phyloP scores from a whole-genome alignment of 2,888 invertebrate species.

The Clitarchus hookeri region DNA sequence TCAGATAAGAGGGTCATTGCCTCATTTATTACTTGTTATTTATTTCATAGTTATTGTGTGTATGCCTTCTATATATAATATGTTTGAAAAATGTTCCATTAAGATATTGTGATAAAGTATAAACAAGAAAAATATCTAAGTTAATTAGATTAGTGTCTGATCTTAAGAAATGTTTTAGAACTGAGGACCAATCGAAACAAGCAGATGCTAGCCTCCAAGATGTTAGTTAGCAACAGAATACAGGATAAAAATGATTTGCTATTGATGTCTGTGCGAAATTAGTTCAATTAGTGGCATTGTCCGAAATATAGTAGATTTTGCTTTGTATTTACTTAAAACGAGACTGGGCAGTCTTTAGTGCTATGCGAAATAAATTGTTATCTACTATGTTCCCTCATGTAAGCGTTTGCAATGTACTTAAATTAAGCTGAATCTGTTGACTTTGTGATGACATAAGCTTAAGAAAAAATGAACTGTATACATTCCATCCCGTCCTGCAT shows the following conservation, averaged over 20 bases:
- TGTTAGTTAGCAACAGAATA: background rate
- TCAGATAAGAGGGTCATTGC: no score
- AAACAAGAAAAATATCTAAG: background rate
- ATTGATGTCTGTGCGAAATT: background rate
- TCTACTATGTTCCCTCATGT: background rate
- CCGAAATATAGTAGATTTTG: background rate
- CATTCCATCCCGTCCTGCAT: background rate
- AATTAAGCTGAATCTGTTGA: background rate
- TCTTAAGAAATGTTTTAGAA: background rate
- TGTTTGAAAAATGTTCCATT: background rate
- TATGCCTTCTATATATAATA: background rate
- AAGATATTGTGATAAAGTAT: background rate
- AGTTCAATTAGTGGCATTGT: background rate
- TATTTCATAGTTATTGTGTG: background rate
- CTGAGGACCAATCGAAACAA: background rate
- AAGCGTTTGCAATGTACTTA: background rate
- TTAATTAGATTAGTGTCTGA: conserved; percentile 3
- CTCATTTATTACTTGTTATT: background rate
- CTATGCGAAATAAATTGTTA: background rate
- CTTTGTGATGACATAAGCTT: background rate
- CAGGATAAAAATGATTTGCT: background rate
- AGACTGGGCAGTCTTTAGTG: background rate
- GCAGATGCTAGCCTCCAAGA: background rate
- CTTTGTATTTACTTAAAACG: background rate
- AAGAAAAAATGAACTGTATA: background rate